These are phyloP conservation scores for Sarcoramphus papa DNA, from an alignment of 2,797 vertebrate species.

Conservation along the genomic window DNA sequence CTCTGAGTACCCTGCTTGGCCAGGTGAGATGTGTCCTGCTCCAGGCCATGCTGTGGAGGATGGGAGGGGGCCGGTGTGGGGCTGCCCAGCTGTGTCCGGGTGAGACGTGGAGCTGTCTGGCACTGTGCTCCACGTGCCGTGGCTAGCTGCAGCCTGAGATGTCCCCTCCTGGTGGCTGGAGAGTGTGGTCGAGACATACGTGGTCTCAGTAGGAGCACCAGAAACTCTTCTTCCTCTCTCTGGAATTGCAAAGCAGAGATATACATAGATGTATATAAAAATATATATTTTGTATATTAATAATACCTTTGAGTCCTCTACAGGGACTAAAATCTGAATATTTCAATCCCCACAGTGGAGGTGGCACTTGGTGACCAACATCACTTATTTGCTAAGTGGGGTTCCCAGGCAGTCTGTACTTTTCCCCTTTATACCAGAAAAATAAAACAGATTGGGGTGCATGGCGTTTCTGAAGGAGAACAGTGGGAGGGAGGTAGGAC, in stretches of 20 bases:
- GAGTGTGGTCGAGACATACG: neutral
- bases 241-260: neutral
- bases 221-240: neutral
- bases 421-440: neutral
- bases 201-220: neutral
- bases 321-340: neutral
- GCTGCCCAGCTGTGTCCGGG: neutral
- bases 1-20: neutral
- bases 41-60: neutral
- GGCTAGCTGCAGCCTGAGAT: neutral
- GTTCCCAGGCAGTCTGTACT: neutral
- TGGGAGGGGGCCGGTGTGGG: rapidly evolving
- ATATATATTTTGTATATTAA: neutral
- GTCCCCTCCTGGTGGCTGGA: neutral
- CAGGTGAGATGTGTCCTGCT: neutral
- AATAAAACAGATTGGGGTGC: neutral
- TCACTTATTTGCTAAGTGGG: neutral
- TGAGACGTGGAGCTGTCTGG: neutral
- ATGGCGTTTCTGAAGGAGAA: neutral
- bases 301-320: constrained; percentile 7
- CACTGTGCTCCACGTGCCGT: neutral
- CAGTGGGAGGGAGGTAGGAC: neutral
- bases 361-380: neutral
- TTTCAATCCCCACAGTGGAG: neutral
- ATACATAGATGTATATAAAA: neutral